Conservation (phyloP, 2,113 vertebrate genomes). For the Furnarius figulus region DNA sequence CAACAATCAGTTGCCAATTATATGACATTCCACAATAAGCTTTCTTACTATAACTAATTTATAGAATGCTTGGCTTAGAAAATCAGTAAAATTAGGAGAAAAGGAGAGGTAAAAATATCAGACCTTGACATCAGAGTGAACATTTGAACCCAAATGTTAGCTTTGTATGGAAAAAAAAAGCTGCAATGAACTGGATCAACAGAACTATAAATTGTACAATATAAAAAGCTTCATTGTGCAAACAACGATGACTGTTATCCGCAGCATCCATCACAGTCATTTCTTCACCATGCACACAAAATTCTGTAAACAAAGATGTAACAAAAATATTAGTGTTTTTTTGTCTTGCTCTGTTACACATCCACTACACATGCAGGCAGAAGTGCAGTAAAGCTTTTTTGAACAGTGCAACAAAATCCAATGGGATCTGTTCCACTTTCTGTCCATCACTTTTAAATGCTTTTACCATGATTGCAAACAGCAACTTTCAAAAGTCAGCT, state of each 20-base stretch:
- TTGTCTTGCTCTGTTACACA: not conserved
- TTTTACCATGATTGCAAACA: not conserved
- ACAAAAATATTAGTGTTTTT: not conserved
- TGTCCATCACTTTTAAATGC: not conserved
- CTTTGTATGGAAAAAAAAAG: not conserved
- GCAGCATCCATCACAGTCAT: not conserved
- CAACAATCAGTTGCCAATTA: conserved; percentile 65
- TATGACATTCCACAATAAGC: conserved; percentile 61
- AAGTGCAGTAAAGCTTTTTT: not conserved
- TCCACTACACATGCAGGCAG: not conserved
- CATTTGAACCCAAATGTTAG: conserved; percentile 28
- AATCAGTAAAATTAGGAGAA: conserved; percentile 39
- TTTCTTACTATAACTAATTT: conserved; percentile 44
- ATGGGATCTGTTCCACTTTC: not conserved
- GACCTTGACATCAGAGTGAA: conserved; percentile 22
- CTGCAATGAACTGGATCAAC: not conserved
- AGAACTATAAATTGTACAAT: not conserved
- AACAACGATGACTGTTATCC: not conserved
- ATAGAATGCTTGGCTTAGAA: conserved; percentile 47
- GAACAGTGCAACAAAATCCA: not conserved
- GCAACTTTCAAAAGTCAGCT: not conserved
- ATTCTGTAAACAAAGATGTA: not conserved
- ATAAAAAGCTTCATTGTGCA: not conserved
- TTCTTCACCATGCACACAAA: rapidly evolving
- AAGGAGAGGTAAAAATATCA: conserved; percentile 37